Conservation (phyloP, 1,140 invertebrate genomes). For the Zophobas morio region DNA sequence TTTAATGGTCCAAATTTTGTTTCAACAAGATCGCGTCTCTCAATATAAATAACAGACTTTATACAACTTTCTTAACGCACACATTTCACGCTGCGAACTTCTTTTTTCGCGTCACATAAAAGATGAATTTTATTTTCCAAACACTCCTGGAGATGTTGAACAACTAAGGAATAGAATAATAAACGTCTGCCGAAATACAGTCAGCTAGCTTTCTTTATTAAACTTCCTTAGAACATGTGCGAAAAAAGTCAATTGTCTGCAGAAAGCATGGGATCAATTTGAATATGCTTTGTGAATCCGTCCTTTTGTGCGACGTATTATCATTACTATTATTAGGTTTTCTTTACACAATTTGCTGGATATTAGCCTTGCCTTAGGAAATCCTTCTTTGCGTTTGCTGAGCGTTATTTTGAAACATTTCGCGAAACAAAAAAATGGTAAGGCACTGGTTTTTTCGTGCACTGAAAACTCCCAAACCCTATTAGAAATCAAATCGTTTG, state of each 20-base stretch:
- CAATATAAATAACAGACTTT: constrained; percentile 31
- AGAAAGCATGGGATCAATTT: constrained; percentile 23
- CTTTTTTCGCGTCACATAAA: constrained; percentile 16
- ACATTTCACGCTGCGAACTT: constrained; percentile 1
- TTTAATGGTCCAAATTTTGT: constrained; percentile 29
- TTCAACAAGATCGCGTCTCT: constrained; percentile 26
- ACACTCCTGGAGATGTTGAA: constrained; percentile 31
- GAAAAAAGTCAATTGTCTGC: constrained; percentile 30
- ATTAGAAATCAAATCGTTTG: constrained; percentile 37
- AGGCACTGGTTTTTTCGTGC: background rate
- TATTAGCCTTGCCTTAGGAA: no score
- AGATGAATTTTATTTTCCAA: constrained; percentile 41
- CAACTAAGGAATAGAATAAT: constrained; percentile 35
- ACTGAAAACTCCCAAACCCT: constrained; percentile 7
- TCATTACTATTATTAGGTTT: constrained; percentile 9
- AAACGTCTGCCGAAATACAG: constrained; percentile 35
- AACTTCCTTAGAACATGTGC: constrained; percentile 8
- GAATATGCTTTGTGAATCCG: constrained; percentile 6
- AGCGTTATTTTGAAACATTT: background rate
- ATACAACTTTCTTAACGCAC: constrained; percentile 21
- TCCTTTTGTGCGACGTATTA: constrained; percentile 14
- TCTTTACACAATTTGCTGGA: background rate
- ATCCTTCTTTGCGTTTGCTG: no score
- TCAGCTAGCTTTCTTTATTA: constrained; percentile 32
- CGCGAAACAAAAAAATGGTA: constrained; percentile 2